A percentile compares a stretch with the other conserved stretches of the same genome.
Conservation (phyloP, 2,113 vertebrate genomes). For the Crotalus tigris region DNA sequence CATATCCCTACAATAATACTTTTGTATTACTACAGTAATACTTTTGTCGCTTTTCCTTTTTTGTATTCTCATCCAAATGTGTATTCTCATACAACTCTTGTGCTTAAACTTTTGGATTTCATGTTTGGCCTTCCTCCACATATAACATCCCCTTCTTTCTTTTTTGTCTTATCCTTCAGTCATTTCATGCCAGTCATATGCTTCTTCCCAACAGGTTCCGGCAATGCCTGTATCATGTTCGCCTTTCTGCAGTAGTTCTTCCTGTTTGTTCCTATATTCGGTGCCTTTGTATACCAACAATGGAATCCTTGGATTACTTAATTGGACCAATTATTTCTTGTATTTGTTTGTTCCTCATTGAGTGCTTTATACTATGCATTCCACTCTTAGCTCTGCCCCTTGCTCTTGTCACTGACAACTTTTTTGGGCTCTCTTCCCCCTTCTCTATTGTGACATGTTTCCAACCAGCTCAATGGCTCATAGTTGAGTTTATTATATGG, state of each 20-base stretch:
- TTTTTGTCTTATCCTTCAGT: not conserved
- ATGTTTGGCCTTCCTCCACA: not conserved
- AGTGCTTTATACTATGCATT: not conserved
- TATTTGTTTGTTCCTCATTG: not conserved
- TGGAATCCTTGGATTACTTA: not conserved
- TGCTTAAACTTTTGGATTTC: not conserved
- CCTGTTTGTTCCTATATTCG: not conserved
- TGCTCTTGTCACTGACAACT: not conserved
- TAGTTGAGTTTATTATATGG: too few relatives aligned
- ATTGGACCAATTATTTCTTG: not conserved
- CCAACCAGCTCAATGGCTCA: too few relatives aligned
- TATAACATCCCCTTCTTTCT: not conserved
- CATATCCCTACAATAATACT: not conserved
- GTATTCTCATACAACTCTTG: not conserved
- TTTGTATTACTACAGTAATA: not conserved
- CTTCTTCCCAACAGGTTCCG: not conserved
- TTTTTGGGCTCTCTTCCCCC: not conserved
- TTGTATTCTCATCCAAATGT: not conserved
- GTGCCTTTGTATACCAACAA: not conserved
- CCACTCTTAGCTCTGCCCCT: too few relatives aligned
- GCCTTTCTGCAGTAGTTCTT: not conserved
- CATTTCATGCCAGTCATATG: not conserved
- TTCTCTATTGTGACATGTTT: too few relatives aligned
- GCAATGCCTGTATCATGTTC: not conserved
- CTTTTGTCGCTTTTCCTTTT: not conserved